A percentile compares a stretch with the other conserved stretches of the same genome.
Conservation (phyloP, 2,797 vertebrate species). For the Falco cherrug region DNA sequence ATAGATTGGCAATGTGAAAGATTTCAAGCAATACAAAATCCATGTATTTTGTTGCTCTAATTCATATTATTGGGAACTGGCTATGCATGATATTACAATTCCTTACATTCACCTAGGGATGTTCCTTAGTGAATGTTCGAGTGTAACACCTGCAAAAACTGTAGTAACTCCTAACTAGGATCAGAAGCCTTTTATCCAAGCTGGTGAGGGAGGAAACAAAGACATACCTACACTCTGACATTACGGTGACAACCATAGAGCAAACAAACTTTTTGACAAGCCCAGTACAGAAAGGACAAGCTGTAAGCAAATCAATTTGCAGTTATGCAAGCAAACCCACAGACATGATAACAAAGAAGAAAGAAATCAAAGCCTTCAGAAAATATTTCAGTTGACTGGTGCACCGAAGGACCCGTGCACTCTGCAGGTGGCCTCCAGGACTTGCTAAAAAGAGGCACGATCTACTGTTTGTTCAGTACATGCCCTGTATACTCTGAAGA, state of each 20-base stretch:
- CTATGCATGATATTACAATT: too few relatives aligned
- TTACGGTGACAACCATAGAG: not conserved
- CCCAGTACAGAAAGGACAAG: fast-evolving
- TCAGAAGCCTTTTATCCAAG: not conserved
- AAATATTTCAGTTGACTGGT: not conserved
- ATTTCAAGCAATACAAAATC: not conserved
- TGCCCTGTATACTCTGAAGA: not conserved
- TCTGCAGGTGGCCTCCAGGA: not conserved
- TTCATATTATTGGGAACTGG: not conserved
- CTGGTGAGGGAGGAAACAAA: not conserved
- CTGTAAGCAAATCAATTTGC: not conserved
- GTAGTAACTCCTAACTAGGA: not conserved
- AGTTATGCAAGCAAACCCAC: not conserved
- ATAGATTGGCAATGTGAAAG: not conserved
- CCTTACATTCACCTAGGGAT: not conserved
- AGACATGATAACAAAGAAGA: not conserved
- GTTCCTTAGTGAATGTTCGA: not conserved
- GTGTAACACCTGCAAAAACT: not conserved
- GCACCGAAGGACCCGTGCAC: not conserved
- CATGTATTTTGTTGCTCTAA: not conserved
- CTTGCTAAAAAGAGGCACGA: not conserved
- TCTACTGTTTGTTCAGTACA: not conserved
- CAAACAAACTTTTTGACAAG: not conserved
- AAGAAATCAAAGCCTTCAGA: not conserved
- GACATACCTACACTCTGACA: too few relatives aligned